Percentiles rank a stretch among this genome's conserved stretches.
These are phyloP conservation scores for Silvanus unidentatus DNA, from an alignment of 2,888 invertebrate genomes.

Conservation along the genomic window DNA sequence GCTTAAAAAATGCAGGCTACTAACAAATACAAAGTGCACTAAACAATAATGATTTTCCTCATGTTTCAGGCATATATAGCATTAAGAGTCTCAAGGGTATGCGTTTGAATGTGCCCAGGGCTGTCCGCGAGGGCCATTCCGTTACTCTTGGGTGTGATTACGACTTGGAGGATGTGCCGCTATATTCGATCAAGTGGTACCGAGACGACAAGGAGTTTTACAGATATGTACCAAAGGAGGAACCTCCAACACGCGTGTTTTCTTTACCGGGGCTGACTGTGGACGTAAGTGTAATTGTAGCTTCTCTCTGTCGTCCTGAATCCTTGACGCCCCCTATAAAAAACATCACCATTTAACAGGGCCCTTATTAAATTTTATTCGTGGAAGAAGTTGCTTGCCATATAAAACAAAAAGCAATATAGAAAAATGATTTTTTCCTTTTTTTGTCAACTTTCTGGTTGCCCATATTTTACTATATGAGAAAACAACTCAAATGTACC, in stretches of 20 bases:
- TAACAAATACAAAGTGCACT: too few relatives aligned
- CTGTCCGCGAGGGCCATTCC: conserved; percentile 44
- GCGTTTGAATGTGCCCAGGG: conserved; percentile 41
- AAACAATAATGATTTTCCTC: conserved; percentile 1
- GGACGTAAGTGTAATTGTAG: conserved; percentile 52
- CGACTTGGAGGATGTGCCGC: conserved; percentile 50
- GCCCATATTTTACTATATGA: too few relatives aligned
- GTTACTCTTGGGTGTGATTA: conserved; percentile 45
- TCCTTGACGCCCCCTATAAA: too few relatives aligned
- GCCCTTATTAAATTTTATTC: too few relatives aligned
- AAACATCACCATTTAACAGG: too few relatives aligned
- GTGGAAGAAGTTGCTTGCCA: too few relatives aligned
- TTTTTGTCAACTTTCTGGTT: too few relatives aligned
- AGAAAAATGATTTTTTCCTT: too few relatives aligned
- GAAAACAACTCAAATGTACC: too few relatives aligned
- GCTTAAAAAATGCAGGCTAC: too few relatives aligned
- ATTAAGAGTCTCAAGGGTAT: conserved; percentile 40
- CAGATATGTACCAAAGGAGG: conserved; percentile 66
- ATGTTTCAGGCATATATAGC: conserved; percentile 39
- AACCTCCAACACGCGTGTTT: conserved; percentile 64
- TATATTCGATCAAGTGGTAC: conserved; percentile 76
- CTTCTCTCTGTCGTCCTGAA: neutral
- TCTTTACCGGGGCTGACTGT: conserved; percentile 62
- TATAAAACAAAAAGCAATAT: too few relatives aligned
- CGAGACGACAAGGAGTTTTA: conserved; percentile 69